Conservation (phyloP, 2,888 invertebrate genomes). For the Patella pellucida region DNA sequence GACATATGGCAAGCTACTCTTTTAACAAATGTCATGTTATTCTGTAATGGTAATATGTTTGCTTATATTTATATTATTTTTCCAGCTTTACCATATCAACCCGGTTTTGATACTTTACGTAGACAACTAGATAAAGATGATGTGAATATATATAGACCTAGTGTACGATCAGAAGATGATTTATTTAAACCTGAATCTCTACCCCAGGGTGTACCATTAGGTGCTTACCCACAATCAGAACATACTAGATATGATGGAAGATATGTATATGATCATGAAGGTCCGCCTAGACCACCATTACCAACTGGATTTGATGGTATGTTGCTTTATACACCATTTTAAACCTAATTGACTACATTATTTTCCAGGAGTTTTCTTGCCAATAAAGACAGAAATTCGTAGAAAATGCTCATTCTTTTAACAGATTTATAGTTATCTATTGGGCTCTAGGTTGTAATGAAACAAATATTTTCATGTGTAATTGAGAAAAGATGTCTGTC, state of each 20-base stretch:
- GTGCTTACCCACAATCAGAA: conserved; percentile 42
- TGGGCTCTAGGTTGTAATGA: too few species aligned
- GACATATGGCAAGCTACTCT: too few species aligned
- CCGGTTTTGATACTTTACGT: conserved; percentile 50
- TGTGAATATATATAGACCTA: conserved; percentile 55
- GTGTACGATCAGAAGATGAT: conserved; percentile 41
- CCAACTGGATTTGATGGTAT: conserved; percentile 46
- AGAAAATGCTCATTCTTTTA: too few species aligned
- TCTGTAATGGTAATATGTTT: too few species aligned
- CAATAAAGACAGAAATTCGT: too few species aligned
- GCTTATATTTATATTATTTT: too few species aligned
- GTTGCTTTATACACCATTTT: neutral
- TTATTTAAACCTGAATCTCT: conserved; percentile 44
- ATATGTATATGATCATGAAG: conserved; percentile 60
- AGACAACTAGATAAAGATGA: conserved; percentile 44
- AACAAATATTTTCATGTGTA: too few species aligned
- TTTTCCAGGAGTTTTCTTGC: too few species aligned
- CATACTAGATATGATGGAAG: conserved; percentile 53
- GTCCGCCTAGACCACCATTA: conserved; percentile 58
- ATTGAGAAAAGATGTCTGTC: neutral
- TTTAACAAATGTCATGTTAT: too few species aligned
- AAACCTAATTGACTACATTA: too few species aligned
- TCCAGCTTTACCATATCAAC: conserved; percentile 20
- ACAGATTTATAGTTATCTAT: too few species aligned
- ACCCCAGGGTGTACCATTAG: conserved; percentile 44